Percentiles rank a stretch among this genome's conserved stretches.
phyloP scores from a whole-genome alignment of 2,888 invertebrate species.

The Nowickia ferox region DNA sequence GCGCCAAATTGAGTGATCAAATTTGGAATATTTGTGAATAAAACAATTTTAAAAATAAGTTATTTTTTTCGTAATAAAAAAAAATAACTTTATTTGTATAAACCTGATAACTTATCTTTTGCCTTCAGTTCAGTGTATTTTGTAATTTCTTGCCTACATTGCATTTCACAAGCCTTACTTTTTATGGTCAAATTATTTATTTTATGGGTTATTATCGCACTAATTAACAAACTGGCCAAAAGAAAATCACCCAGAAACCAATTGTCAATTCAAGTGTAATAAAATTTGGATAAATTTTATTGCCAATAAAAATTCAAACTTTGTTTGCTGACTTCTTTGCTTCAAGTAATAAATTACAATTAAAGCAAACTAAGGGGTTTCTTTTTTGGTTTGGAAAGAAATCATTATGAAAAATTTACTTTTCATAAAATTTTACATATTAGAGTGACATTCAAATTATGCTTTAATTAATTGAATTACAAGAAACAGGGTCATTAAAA shows the following conservation, averaged over 20 bases:
- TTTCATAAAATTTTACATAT: background rate
- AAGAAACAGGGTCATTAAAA: background rate
- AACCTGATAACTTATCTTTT: background rate
- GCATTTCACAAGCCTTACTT: background rate
- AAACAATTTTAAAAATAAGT: background rate
- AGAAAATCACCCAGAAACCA: background rate
- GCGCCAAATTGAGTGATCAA: too few species aligned
- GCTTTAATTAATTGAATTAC: background rate
- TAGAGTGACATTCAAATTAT: background rate
- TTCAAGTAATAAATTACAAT: conserved; percentile 28
- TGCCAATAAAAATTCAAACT: background rate
- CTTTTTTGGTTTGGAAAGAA: background rate
- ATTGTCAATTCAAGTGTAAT: background rate
- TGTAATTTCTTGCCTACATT: background rate
- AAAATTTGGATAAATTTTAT: conserved; percentile 3
- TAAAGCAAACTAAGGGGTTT: background rate
- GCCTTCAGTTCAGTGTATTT: background rate
- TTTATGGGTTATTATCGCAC: background rate
- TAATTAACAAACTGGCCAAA: conserved; percentile 24
- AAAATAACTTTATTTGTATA: too few species aligned
- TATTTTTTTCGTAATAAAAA: background rate
- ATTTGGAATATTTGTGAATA: too few species aligned
- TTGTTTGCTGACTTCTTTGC: conserved; percentile 4
- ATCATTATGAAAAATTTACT: background rate
- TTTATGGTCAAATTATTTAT: conserved; percentile 17